Evolutionary conservation across 2,797 vertebrate species (phyloP), one percentile per base, ranked within the genome.

Genomic region (Tapera naevia): DNA sequence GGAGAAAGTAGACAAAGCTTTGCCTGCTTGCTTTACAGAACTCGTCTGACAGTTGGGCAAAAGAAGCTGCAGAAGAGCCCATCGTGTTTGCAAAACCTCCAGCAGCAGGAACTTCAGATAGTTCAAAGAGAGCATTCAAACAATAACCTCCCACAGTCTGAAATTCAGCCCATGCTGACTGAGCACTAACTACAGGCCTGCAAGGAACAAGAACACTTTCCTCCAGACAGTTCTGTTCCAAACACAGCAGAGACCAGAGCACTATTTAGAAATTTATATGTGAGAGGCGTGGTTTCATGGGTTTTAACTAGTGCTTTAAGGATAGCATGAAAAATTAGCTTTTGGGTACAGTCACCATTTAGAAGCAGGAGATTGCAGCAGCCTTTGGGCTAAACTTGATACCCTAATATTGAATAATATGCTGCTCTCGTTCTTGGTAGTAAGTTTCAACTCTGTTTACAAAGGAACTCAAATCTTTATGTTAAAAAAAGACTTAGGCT

Each of bases 51-150:
- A 87, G 54, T 19, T 7, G 2, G 48, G 50, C 86, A 65, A 75
- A 73, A 54, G 76, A 83, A 81, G 83, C 76, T 79, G 51, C 65
- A 39, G 66, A n/a, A 92, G 64, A 93, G 35, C 35, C 41, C 21
- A 15, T n/a, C 5, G 2, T 25, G 39, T 80, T 89, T 73, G 30
- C 51, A 91, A 87, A 95, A 81, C 19, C 60, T 86, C 60, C 89
- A 78, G 71, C 53, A 46, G 67, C 24, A 87, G 67, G n/a, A 87
- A 37, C 54, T 93, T 85, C 51, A 89, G 53, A 60, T 45, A n/a
- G 19, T 89, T 93, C 86, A 92, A 76, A 80, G 73, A 64, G 35
- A 81, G 33, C 80, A 91, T 61, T 93, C 56, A 76, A 58, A 82
- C 62, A 75, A 81, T 94, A 94, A 57, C 32, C 53, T 88, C 76